Evolutionary conservation across 2,888 invertebrate species (phyloP), one percentile per base, ranked within the genome.

Genomic region (Achlya flavicornis): DNA sequence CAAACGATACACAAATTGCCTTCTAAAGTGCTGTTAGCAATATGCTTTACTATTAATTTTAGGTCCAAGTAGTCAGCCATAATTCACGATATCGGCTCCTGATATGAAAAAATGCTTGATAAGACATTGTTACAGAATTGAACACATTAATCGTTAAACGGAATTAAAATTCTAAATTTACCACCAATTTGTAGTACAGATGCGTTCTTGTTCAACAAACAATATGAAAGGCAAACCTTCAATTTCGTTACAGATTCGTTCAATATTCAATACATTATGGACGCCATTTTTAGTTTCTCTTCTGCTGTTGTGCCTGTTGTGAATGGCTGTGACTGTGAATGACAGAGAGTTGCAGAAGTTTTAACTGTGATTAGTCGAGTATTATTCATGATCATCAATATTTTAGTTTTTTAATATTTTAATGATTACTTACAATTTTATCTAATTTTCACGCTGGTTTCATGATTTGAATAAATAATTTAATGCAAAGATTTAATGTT

Each of bases 1-100:
- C 93, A 93, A 74, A 90, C 77, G 61, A 88, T 74, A 75, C 93
- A 93, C 62, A 92, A 74, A 64, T 83, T 85, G 62, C 86, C 81
- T 5, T 74, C 81, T 16, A 92, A 74, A 41, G 86, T 85, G 14
- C 90, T 90, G 75, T 91, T 88, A 43, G 86, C 82, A 46, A 93
- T 75, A 66, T 89, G 86, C 78, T 89, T 88, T 61, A 93, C 69
- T 32, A 93, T 77, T 66, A 83, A 71, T 72, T 87, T 87, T 64
- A 88, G 48, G 71, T 89, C 85, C 68, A 86, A 58, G 61, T 66
- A 65, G 64, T 76, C 75, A 62, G 81, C 85, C 91, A 91, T 90
- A 63, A 70, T 64, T 63, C 26, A 62, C 8, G 38, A 58, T 41
- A 66, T 35, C 65, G 32, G 61, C 63, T 64, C 73, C 70, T 73